Evolutionary conservation across 2,797 vertebrate genomes (phyloP).

Genomic region (Sciaenops ocellatus): DNA sequence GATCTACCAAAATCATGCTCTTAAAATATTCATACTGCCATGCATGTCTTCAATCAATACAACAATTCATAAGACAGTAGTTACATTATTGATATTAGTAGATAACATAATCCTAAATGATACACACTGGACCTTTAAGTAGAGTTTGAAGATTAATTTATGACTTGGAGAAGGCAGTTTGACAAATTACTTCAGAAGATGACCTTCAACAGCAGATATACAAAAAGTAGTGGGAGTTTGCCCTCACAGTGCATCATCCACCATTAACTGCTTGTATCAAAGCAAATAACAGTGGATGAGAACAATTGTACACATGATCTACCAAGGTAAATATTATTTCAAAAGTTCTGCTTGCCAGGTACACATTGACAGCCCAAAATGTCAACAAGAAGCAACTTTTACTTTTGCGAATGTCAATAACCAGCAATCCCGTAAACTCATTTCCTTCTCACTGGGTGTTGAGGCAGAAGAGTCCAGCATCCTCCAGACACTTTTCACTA

Average conservation of each 20-base stretch:
- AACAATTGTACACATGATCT: neutral
- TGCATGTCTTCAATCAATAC: neutral
- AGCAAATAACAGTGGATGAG: neutral
- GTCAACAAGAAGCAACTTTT: constrained; percentile 11
- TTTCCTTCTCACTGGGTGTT: neutral
- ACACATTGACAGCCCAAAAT: neutral
- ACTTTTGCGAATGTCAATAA: neutral
- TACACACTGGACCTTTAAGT: neutral
- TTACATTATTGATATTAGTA: neutral
- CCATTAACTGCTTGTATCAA: neutral
- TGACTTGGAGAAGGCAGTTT: too few species aligned
- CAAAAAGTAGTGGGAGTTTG: neutral
- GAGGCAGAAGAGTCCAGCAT: neutral
- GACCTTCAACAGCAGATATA: neutral
- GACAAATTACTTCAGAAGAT: too few species aligned
- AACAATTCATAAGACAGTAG: too few species aligned
- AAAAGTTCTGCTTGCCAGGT: neutral
- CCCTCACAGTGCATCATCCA: neutral
- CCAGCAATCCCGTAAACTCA: neutral
- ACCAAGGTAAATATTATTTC: neutral
- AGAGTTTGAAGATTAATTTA: neutral
- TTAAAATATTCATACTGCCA: neutral
- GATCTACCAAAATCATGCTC: neutral
- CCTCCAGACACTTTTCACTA: neutral
- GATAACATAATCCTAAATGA: neutral